phyloP scores from a whole-genome alignment of 2,797 vertebrate genomes.

The Carapus acus region DNA sequence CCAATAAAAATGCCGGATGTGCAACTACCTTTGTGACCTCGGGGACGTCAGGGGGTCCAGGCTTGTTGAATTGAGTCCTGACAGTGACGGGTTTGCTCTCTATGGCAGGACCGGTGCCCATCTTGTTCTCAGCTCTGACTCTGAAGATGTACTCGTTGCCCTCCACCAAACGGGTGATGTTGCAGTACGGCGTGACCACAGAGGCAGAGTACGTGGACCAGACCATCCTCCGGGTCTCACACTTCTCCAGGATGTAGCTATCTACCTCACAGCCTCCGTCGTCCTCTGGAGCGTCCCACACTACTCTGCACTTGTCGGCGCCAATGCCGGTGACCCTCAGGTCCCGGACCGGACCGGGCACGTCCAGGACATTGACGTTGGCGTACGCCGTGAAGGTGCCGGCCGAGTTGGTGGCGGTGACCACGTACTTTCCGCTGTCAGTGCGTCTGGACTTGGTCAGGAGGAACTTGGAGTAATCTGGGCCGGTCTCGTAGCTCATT shows the following conservation, averaged over 20 bases:
- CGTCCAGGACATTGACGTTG: slow-evolving; percentile 88
- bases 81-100: slow-evolving; percentile 91
- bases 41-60: slow-evolving; percentile 90
- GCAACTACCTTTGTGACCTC: slow-evolving; percentile 87
- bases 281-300: slow-evolving; percentile 92
- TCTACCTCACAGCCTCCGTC: slow-evolving; percentile 98
- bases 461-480: slow-evolving; percentile 87
- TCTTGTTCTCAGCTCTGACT: slow-evolving; percentile 97
- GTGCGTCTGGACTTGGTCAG: slow-evolving; percentile 85
- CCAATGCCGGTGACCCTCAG: slow-evolving; percentile 86
- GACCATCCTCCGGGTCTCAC: slow-evolving; percentile 97
- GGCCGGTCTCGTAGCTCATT: slow-evolving; percentile 84
- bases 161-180: slow-evolving; percentile 91
- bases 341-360: slow-evolving; percentile 89
- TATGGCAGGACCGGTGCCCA: slow-evolving; percentile 91
- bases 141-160: slow-evolving; percentile 98
- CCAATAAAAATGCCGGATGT: neutral
- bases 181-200: slow-evolving; percentile 80
- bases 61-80: slow-evolving; percentile 89
- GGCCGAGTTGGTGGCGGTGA: slow-evolving; percentile 89
- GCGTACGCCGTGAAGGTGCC: slow-evolving; percentile 94
- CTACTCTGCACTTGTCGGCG: slow-evolving; percentile 88
- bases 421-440: slow-evolving; percentile 89
- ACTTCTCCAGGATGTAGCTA: slow-evolving; percentile 98
- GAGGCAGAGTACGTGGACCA: slow-evolving; percentile 95